Evolutionary conservation across 2,797 vertebrate genomes (phyloP), one percentile per base, ranked within the genome.

Genomic region (Enoplosus armatus): DNA sequence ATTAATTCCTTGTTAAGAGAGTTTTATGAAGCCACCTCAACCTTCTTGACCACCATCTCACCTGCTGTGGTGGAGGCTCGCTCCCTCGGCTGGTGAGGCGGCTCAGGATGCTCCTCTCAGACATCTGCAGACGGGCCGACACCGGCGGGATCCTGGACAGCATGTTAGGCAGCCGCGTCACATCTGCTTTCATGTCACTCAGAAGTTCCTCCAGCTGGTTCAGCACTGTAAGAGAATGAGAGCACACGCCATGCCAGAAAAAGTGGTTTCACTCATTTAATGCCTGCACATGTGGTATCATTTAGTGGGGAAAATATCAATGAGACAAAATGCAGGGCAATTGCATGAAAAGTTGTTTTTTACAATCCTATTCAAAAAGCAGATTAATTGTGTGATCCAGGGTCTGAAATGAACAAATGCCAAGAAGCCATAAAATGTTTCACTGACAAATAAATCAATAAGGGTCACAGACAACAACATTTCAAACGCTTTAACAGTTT

Each of bases 131-230:
- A 5, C 98, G 97, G 18, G 97, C 97, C 0, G 98, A 98, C 87
- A 99, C 98, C 0, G 98, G 98, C 0, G 98, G 98, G 87, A 99
- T 98, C 80, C 98, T 95, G 73, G 98, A 98, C 83, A 99, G 89
- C 98, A 98, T 99, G 94, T 98, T 98, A 76, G 98, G 98, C 92
- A 99, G 92, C 72, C 98, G 97, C 0, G 98, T 99, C 81, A 99
- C 98, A 0, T 99, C 98, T 0, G 98, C 98, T 87, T 99, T 99
- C 98, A 99, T 99, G 93, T 99, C 98, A 0, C 98, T 99, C 93
- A 99, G 93, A 83, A 99, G 96, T 86, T 99, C 98, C 93, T 99
- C 98, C 43, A 99, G 94, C 94, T 99, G 98, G 94, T 99, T 99
- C 90, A 99, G 87, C 85, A 99, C 98, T 99, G 94, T 0, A n/a